Base-by-base conservation (phyloP, 2,797 vertebrate species). In the Eupleurogrammus muticus region DNA sequence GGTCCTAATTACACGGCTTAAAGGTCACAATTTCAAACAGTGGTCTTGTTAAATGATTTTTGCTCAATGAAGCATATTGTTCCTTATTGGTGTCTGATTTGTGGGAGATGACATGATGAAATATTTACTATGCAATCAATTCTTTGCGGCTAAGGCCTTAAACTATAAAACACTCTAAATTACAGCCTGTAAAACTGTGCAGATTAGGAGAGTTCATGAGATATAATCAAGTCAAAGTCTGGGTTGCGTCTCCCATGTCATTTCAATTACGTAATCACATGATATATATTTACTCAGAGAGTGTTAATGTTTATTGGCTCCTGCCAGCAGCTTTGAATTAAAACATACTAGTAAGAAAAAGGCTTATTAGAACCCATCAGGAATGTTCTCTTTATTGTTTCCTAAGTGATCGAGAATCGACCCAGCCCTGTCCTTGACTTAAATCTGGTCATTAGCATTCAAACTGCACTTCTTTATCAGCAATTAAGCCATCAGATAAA, bases 401-500 rank as follows among this genome's bases (percentile, higher is more conserved):
- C 44, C 32, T 20, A 23, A 67, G 51, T 66, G 66, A 86, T 76
- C 59, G 8, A 61, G 68, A 82, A 66, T 79, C 46, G 17, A 66
- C 77, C 67, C 68, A 35, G 54, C 10, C 0, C 35, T 1, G 55
- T 87, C 85, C 83, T 90, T 84, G 67, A 71, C 50, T 88, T 85
- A 77, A 87, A 87, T 88, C 70, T 55, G 49, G 50, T 85, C 73
- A 79, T 88, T 89, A 78, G 64, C 48, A 83, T 88, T 87, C 70
- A 66, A 73, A 73, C 62, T 42, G 65, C 60, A 54, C 73, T 59
- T 77, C 79, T 84, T 80, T 73, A 86, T 87, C 84, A 85, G 86
- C 74, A 86, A 87, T 91, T 87, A 91, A 85, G 79, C 64, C 86
- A 80, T 92, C 77, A 83, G 83, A 86, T 73, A 85, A 90, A 92